A percentile compares a stretch with the other conserved stretches of the same genome.
Conservation (phyloP, 2,797 vertebrate species). For the Typhlichthys subterraneus region DNA sequence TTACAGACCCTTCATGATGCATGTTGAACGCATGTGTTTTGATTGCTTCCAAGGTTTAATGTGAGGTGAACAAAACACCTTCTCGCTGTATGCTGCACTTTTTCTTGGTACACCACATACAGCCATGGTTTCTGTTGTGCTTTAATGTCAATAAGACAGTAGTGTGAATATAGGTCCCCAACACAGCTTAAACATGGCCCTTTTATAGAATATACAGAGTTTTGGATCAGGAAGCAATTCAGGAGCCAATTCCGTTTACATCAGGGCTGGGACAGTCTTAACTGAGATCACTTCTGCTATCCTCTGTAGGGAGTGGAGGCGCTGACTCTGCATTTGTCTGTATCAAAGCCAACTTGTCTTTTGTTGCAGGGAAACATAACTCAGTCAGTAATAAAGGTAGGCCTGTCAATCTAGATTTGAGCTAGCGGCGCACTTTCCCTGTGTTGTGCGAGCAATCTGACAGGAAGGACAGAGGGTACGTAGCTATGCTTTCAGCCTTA, state of each 20-base stretch:
- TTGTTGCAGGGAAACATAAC: conserved; percentile 66
- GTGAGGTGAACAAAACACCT: conserved; percentile 12
- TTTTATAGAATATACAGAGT: conserved; percentile 51
- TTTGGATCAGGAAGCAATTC: conserved; percentile 67
- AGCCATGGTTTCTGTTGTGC: conserved; percentile 19
- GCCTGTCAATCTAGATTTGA: conserved; percentile 74
- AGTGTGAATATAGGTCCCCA: conserved; percentile 37
- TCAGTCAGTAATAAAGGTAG: conserved; percentile 76
- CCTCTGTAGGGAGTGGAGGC: conserved; percentile 51
- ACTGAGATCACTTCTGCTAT: conserved; percentile 66
- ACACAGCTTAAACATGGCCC: conserved; percentile 40
- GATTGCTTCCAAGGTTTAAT: conserved; percentile 27
- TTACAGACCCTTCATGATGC: conserved; percentile 55
- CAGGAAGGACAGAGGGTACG: conserved; percentile 38
- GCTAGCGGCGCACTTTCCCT: conserved; percentile 61
- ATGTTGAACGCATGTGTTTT: conserved; percentile 41
- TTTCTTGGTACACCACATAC: conserved; percentile 6
- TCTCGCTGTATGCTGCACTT: not conserved
- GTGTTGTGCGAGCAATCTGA: conserved; percentile 65
- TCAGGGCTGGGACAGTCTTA: conserved; percentile 55
- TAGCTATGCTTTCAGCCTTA: conserved; percentile 48
- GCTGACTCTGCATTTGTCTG: conserved; percentile 67
- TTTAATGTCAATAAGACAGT: conserved; percentile 37
- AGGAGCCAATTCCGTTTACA: conserved; percentile 59
- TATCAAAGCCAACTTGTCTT: conserved; percentile 69